Evolutionary conservation across 2,797 vertebrate genomes (phyloP).

Genomic region (Labroides dimidiatus): DNA sequence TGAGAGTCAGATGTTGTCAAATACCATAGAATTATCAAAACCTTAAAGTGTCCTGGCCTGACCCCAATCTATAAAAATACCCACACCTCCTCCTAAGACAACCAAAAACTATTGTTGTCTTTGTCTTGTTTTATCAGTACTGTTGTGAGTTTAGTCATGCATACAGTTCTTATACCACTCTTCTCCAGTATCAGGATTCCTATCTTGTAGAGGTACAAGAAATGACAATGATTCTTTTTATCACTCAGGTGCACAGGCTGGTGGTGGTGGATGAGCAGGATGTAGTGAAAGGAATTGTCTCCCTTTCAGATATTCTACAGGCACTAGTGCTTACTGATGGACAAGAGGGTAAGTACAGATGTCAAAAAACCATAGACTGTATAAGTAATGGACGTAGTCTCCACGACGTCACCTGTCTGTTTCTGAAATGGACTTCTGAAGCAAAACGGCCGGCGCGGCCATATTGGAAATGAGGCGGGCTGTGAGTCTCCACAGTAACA

Average conservation of each 20-base stretch:
- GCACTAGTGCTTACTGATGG: constrained; percentile 91
- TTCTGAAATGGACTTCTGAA: no score
- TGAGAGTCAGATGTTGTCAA: constrained; percentile 55
- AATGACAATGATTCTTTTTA: neutral
- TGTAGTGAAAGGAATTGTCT: constrained; percentile 96
- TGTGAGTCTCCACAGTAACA: no score
- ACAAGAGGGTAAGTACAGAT: constrained; percentile 74
- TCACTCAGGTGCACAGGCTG: constrained; percentile 92
- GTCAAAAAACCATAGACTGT: no score
- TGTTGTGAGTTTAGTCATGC: neutral
- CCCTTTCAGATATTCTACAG: constrained; percentile 96
- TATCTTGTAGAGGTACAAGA: neutral
- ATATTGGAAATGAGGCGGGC: no score
- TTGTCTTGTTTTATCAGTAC: neutral
- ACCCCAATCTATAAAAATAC: neutral
- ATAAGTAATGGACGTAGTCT: no score
- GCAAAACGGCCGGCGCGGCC: no score
- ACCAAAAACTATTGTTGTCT: no score
- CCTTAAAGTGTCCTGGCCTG: neutral
- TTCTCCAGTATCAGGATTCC: no score
- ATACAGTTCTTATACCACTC: no score
- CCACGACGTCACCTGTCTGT: no score
- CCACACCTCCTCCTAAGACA: no score
- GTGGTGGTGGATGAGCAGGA: constrained; percentile 95
- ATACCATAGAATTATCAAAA: neutral